Base-by-base conservation (phyloP, 2,797 vertebrate species). In the Eleutherodactylus coqui region DNA sequence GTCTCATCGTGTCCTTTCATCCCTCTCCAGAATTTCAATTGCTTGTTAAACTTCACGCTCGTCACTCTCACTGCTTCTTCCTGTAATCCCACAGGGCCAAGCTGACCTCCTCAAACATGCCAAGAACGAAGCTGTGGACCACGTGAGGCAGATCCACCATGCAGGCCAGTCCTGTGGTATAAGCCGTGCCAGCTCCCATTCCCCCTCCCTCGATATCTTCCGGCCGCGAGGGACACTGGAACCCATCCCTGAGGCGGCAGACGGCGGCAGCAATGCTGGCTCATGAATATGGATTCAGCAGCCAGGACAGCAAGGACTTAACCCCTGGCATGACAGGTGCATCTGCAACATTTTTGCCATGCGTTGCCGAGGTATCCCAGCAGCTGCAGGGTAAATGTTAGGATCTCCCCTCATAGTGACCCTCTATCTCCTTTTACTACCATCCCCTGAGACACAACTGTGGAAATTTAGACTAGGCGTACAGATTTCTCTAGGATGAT, bases 81-180 rank as follows among this genome's bases (percentile, higher is more conserved):
- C 24, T 47, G 6, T 43, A 19, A 45, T 72, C 32, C 4, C 14
- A 0, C 90, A 98, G 97, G 97, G 97, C 89, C 97, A 98, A 88
- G 97, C 97, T 0, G 97, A 98, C 88, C 93, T 97, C 88, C 93
- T 98, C 89, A 97, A 97, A 87, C 96, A 97, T 0, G 97, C 97
- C 67, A 98, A 97, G 92, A 95, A 92, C 0, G 97, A 98, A 90
- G 96, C 96, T 0, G 89, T 97, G 90, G 97, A 97, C 93, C 97
- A 95, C 0, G 92, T 97, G 83, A 95, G 96, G 89, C 97, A 98
- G 94, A 97, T 98, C 91, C 96, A 97, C 93, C 96, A 96, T 6
- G 96, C 96, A 0, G 96, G 96, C 73, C 97, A 96, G 91, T 96
- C 97, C 38, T 97, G 96, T 0, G 96, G 97, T 78, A 94, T 98